Percentiles rank a stretch among this genome's conserved stretches.
Evolutionary conservation across 2,888 invertebrate species (phyloP).

Genomic region (Lasioglossum oenotherae): DNA sequence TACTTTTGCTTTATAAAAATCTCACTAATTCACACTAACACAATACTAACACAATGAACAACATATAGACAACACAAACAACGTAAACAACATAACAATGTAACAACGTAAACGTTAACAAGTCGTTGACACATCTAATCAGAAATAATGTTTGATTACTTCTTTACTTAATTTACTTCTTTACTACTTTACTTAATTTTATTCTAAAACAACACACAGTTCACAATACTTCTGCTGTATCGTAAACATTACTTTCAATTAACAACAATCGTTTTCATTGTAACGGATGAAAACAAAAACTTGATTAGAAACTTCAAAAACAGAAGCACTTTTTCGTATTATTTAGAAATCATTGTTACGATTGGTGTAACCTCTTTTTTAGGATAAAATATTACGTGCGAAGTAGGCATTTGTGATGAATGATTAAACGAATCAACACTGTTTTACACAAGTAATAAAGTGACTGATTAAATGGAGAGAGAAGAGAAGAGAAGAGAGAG

Average conservation of each 20-base stretch:
- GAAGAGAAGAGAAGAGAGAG: neutral
- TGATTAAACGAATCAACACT: conserved; percentile 46
- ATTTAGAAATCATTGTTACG: neutral
- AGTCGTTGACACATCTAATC: no score
- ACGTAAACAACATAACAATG: neutral
- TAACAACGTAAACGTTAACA: no score
- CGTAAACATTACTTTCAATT: neutral
- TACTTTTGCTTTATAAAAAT: neutral
- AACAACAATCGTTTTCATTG: neutral
- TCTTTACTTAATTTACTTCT: no score
- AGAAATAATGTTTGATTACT: neutral
- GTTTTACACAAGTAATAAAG: conserved; percentile 49
- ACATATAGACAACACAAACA: no score
- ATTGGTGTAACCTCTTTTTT: neutral
- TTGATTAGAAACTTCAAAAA: neutral
- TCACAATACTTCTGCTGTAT: neutral
- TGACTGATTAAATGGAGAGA: conserved; percentile 26
- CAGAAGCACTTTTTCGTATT: neutral
- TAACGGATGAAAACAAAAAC: conserved; percentile 9
- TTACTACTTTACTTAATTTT: no score
- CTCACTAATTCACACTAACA: neutral
- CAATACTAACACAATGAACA: neutral
- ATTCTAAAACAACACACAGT: neutral
- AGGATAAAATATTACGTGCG: conserved; percentile 14
- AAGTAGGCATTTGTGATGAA: conserved; percentile 38